A percentile compares a stretch with the other conserved stretches of the same genome.
Evolutionary conservation across 1,140 invertebrate species (phyloP).

Genomic region (Diplogasteroides magnus): DNA sequence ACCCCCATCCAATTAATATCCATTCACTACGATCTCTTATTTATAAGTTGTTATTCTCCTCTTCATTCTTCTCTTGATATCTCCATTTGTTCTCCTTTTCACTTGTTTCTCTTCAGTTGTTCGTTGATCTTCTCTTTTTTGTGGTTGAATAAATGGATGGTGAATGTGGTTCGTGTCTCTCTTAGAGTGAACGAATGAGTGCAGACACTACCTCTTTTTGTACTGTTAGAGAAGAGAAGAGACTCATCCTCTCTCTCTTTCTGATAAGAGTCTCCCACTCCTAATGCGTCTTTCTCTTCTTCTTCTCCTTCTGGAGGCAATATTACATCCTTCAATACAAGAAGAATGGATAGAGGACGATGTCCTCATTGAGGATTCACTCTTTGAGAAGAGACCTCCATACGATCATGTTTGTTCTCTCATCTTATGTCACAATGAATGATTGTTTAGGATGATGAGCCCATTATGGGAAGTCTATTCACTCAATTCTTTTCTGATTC

Average conservation of each 20-base stretch:
- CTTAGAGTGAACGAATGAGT: neutral
- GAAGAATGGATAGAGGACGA: too few species aligned
- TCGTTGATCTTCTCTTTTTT: neutral
- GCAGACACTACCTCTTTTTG: neutral
- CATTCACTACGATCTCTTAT: neutral
- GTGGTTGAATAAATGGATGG: too few species aligned
- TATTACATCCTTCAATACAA: neutral
- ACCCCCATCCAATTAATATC: neutral
- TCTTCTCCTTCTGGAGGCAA: neutral
- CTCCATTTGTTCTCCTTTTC: neutral
- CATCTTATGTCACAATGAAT: neutral
- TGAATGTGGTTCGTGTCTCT: too few species aligned
- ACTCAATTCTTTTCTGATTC: slow-evolving; percentile 49
- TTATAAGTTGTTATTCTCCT: neutral
- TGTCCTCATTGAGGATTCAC: neutral
- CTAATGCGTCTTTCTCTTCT: neutral
- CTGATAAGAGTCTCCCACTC: slow-evolving; percentile 2
- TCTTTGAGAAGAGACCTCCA: neutral
- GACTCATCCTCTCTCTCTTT: neutral
- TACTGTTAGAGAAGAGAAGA: neutral
- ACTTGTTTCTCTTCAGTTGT: neutral
- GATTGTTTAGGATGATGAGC: neutral
- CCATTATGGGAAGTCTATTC: slow-evolving; percentile 27
- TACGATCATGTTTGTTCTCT: neutral
- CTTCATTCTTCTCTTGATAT: neutral